These are phyloP conservation scores for Cydia splendana DNA, from an alignment of 1,140 invertebrate species.

Conservation along the genomic window DNA sequence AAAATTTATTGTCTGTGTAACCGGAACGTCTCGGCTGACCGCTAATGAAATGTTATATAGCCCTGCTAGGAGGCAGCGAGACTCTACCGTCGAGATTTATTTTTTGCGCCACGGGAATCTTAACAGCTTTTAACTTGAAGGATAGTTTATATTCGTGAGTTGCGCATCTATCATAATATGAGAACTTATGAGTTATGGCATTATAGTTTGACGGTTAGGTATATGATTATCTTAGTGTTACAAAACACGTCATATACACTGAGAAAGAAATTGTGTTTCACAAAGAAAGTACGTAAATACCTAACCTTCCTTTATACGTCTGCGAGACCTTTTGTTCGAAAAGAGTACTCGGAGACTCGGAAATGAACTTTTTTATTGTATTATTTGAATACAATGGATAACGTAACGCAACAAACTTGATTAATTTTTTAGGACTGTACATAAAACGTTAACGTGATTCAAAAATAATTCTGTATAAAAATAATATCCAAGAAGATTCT, in stretches of 20 bases:
- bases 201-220: background rate
- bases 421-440: background rate
- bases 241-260: background rate
- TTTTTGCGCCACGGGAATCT: constrained; percentile 35
- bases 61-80: constrained; percentile 15
- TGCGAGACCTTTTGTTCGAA: no score
- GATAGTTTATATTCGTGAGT: constrained; percentile 24
- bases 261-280: background rate
- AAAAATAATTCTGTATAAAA: constrained; percentile 20
- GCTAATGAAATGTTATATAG: constrained; percentile 65
- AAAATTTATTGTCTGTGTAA: constrained; percentile 68
- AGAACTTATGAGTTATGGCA: background rate
- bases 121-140: constrained; percentile 32
- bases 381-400: no score
- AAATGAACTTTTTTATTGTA: no score
- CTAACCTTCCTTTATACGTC: background rate
- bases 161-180: background rate
- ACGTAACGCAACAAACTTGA: no score
- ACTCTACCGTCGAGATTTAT: constrained; percentile 34
- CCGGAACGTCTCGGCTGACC: constrained; percentile 55
- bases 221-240: background rate
- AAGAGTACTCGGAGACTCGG: no score
- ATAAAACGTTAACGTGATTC: background rate
- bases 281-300: no score
- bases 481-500: constrained; percentile 6